Percentiles rank a stretch among this genome's conserved stretches.
Conservation (phyloP, 2,797 vertebrate species). For the Chrysocyon brachyurus region DNA sequence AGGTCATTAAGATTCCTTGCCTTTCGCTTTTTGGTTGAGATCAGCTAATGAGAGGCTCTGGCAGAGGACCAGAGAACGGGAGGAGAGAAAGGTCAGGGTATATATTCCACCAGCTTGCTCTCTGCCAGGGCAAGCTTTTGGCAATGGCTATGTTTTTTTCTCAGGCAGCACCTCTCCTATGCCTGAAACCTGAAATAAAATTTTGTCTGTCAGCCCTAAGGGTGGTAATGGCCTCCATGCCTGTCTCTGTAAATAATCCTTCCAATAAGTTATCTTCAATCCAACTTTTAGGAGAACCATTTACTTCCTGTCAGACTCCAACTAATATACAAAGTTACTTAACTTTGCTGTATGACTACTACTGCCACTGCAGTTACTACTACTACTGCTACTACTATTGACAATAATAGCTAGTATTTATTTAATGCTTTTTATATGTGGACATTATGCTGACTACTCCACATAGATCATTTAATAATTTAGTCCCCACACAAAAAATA, state of each 20-base stretch:
- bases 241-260: not conserved
- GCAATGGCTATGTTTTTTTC: not conserved
- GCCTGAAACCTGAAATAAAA: not conserved
- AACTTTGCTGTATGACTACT: conserved; percentile 22
- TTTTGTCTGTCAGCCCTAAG: not conserved
- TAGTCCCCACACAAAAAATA: conserved; percentile 33
- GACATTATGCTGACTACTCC: not conserved
- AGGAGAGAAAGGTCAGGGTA: not conserved
- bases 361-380: not conserved
- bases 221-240: not conserved
- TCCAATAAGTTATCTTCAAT: conserved; percentile 38
- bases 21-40: conserved; percentile 10
- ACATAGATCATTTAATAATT: conserved; percentile 43
- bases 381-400: not conserved
- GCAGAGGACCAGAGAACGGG: not conserved
- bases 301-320: not conserved
- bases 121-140: not conserved
- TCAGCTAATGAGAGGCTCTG: not conserved
- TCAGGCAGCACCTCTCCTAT: not conserved
- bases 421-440: not conserved
- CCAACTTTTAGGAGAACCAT: not conserved
- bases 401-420: not conserved
- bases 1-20: conserved; percentile 3
- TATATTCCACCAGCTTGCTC: not conserved
- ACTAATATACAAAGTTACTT: not conserved